These are phyloP conservation scores for Nannoperca obscura DNA, from an alignment of 2,797 vertebrate genomes.

Conservation along the genomic window DNA sequence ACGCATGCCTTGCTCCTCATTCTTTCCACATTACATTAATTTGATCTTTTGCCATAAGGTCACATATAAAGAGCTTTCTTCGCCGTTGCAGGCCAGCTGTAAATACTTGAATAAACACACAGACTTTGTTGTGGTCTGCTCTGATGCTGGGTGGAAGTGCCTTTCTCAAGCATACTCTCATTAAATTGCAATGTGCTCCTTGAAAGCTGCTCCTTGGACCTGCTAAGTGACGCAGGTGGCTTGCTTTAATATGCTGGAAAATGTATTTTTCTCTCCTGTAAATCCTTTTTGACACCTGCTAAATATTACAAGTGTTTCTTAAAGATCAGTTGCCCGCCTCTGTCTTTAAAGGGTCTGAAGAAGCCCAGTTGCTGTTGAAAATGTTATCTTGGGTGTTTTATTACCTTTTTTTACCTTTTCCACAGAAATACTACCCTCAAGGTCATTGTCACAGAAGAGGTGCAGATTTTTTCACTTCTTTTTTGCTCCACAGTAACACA, in stretches of 20 bases:
- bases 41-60: slow-evolving; percentile 51
- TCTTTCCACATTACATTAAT: slow-evolving; percentile 44
- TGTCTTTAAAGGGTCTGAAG: slow-evolving; percentile 33
- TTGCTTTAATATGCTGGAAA: slow-evolving; percentile 62
- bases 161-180: slow-evolving; percentile 58
- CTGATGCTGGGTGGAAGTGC: slow-evolving; percentile 47
- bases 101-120: slow-evolving; percentile 72
- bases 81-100: slow-evolving; percentile 46
- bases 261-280: slow-evolving; percentile 56
- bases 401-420: background rate
- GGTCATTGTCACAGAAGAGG: slow-evolving; percentile 11
- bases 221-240: slow-evolving; percentile 73
- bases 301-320: slow-evolving; percentile 52
- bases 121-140: slow-evolving; percentile 69
- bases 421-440: slow-evolving; percentile 13
- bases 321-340: slow-evolving; percentile 20
- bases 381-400: slow-evolving; percentile 25
- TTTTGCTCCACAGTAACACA: slow-evolving; percentile 10
- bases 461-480: background rate
- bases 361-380: slow-evolving; percentile 10
- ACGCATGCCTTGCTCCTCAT: background rate
- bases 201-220: slow-evolving; percentile 65
- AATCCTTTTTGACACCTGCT: slow-evolving; percentile 63
- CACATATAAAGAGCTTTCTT: slow-evolving; percentile 50
- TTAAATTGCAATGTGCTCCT: slow-evolving; percentile 67